Conservation (phyloP, 1,140 invertebrate species). For the Ganaspis sp. region DNA sequence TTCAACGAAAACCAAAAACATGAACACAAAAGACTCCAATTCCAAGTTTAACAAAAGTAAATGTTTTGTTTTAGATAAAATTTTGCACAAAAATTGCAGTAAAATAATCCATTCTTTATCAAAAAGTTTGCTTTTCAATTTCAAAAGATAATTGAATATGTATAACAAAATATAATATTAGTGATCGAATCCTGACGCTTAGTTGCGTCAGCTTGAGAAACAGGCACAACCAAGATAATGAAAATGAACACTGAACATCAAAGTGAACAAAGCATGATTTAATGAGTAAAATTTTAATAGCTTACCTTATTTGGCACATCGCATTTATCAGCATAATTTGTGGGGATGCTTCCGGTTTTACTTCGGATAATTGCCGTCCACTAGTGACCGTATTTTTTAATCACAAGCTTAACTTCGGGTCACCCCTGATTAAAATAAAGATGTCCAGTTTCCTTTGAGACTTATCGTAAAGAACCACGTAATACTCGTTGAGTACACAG, state of each 20-base stretch:
- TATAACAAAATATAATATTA: too few species aligned
- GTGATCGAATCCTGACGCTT: conserved; percentile 40
- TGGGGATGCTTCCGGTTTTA: conserved; percentile 95
- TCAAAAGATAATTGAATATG: too few species aligned
- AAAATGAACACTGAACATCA: neutral
- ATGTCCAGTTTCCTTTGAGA: conserved; percentile 93
- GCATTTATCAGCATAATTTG: conserved; percentile 89
- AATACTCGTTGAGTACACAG: conserved; percentile 81
- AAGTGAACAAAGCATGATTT: neutral
- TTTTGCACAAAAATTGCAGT: too few species aligned
- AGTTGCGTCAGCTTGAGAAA: conserved; percentile 41
- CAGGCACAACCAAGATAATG: neutral
- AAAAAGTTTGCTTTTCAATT: too few species aligned
- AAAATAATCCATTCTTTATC: too few species aligned
- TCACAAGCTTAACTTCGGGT: conserved; percentile 92
- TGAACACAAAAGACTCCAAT: too few species aligned
- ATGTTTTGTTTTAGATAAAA: too few species aligned
- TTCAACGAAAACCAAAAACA: too few species aligned
- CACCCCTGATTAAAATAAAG: conserved; percentile 92
- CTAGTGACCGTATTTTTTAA: conserved; percentile 96
- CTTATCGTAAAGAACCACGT: conserved; percentile 90
- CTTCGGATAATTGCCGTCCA: conserved; percentile 95
- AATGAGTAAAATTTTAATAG: conserved; percentile 31
- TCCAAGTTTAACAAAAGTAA: too few species aligned
- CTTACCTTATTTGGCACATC: conserved; percentile 73